phyloP scores from a whole-genome alignment of 2,113 vertebrate genomes.

The Alethe castanea region DNA sequence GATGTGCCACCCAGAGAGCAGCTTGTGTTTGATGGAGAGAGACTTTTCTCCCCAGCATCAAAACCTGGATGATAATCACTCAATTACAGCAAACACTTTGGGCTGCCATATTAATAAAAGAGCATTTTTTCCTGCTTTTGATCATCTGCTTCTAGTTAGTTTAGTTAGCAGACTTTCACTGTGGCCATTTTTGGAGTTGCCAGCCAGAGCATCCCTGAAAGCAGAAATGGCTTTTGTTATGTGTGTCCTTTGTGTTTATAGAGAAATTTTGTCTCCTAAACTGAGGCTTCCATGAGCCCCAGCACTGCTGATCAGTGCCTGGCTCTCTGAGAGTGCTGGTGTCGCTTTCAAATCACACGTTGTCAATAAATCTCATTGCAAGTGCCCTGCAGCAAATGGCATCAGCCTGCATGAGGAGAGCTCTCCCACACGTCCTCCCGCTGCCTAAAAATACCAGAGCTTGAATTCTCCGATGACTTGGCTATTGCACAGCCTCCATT shows the following conservation, averaged over 20 bases:
- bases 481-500: background rate
- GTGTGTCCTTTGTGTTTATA: background rate
- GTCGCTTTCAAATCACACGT: background rate
- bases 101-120: background rate
- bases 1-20: background rate
- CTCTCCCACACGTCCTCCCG: slow-evolving; percentile 21
- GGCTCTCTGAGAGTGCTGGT: background rate
- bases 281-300: background rate
- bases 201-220: background rate
- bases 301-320: background rate
- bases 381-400: slow-evolving; percentile 50
- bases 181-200: slow-evolving; percentile 28
- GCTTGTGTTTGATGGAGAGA: background rate
- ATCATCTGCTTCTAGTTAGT: slow-evolving; percentile 1
- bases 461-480: slow-evolving; percentile 23
- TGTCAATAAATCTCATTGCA: background rate
- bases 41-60: background rate
- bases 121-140: background rate
- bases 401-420: slow-evolving; percentile 19
- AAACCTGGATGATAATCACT: background rate
- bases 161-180: background rate
- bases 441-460: slow-evolving; percentile 32
- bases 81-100: background rate
- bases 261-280: background rate
- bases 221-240: background rate